phyloP scores from a whole-genome alignment of 2,888 invertebrate species.

The Steinernema hermaphroditum region DNA sequence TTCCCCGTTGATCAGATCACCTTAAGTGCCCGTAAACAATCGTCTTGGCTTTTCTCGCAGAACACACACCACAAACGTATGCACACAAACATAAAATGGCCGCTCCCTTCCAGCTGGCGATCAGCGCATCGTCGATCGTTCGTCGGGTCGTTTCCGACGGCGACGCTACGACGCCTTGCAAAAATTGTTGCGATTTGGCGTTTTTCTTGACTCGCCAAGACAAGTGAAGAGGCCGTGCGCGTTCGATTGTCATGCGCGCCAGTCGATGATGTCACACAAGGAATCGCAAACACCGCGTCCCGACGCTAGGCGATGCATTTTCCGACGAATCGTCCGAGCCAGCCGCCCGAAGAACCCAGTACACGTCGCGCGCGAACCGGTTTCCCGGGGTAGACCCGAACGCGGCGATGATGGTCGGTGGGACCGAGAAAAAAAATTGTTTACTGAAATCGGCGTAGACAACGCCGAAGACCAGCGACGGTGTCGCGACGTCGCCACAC shows the following conservation, averaged over 20 bases:
- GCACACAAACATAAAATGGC: background rate
- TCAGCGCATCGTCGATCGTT: background rate
- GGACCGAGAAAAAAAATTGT: constrained; percentile 2
- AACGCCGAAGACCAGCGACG: background rate
- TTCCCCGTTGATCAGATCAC: background rate
- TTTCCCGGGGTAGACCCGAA: background rate
- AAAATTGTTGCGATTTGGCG: constrained; percentile 14
- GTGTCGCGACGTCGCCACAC: background rate
- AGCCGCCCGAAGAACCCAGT: background rate
- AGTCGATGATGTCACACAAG: background rate
- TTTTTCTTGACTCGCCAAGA: background rate
- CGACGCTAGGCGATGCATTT: background rate
- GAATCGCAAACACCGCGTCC: background rate
- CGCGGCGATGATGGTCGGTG: background rate
- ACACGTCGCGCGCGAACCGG: background rate
- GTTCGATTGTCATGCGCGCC: background rate
- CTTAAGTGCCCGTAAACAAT: background rate
- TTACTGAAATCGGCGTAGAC: constrained; percentile 9
- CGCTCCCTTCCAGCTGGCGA: background rate
- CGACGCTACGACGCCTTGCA: background rate
- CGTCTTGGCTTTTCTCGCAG: background rate
- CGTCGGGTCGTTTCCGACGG: background rate
- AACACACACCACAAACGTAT: background rate
- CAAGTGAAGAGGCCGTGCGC: too few species aligned
- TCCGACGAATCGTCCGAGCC: too few species aligned